Evolutionary conservation across 1,140 invertebrate species (phyloP).

Genomic region (Aphidius ervi): DNA sequence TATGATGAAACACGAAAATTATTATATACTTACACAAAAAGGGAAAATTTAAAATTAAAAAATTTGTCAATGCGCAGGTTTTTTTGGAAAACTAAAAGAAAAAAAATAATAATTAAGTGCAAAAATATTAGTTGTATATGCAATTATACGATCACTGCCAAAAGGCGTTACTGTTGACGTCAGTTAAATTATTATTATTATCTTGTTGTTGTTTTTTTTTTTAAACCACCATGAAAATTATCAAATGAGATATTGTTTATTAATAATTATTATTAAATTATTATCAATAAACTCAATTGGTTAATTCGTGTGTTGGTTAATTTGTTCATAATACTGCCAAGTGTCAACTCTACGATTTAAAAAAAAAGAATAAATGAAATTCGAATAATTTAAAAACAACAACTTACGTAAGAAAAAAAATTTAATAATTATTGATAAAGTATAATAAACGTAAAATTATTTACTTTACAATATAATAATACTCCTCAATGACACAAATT

Average conservation of each 20-base stretch:
- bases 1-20: not conserved
- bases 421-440: no score
- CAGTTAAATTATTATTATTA: slow-evolving; percentile 23
- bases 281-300: not conserved
- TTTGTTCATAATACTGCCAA: slow-evolving; percentile 51
- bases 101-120: not conserved
- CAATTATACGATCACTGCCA: slow-evolving; percentile 52
- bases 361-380: slow-evolving; percentile 35
- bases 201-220: slow-evolving; percentile 32
- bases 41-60: not conserved
- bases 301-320: slow-evolving; percentile 28
- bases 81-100: slow-evolving; percentile 20
- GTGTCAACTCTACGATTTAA: slow-evolving; percentile 23
- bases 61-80: not conserved
- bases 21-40: not conserved
- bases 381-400: slow-evolving; percentile 11
- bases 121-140: slow-evolving; percentile 27
- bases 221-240: slow-evolving; percentile 15
- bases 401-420: slow-evolving; percentile 14
- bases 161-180: slow-evolving; percentile 43
- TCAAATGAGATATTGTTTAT: no score
- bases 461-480: slow-evolving; percentile 21
- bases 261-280: no score
- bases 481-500: slow-evolving; percentile 24
- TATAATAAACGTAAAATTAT: no score